Conservation (phyloP, 2,888 invertebrate species). For the Papilio demoleus region DNA sequence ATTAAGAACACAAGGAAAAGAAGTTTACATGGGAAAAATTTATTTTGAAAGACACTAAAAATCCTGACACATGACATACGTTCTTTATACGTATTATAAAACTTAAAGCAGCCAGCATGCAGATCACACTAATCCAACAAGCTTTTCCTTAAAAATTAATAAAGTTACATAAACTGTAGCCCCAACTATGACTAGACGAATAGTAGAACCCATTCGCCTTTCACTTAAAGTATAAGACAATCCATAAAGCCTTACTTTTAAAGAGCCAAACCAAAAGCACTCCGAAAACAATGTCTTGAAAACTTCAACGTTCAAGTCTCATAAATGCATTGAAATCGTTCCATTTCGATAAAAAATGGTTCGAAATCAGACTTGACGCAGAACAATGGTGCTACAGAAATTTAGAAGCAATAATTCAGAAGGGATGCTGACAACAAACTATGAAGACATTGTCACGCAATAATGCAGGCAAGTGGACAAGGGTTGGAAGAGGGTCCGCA, state of each 20-base stretch:
- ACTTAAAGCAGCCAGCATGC: too few species aligned
- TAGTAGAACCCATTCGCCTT: background rate
- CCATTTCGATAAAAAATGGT: slow-evolving; percentile 35
- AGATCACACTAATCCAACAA: too few species aligned
- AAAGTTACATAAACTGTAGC: too few species aligned
- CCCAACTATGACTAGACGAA: too few species aligned
- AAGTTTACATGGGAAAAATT: too few species aligned
- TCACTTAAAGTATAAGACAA: background rate
- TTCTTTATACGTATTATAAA: too few species aligned
- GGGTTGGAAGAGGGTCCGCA: slow-evolving; percentile 72
- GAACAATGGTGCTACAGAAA: slow-evolving; percentile 25
- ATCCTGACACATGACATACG: too few species aligned
- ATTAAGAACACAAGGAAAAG: too few species aligned
- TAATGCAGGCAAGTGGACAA: slow-evolving; percentile 64
- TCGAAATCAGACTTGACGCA: slow-evolving; percentile 13
- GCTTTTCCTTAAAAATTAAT: too few species aligned
- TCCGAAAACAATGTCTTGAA: slow-evolving; percentile 33
- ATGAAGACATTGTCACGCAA: slow-evolving; percentile 76
- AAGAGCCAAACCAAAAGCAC: slow-evolving; percentile 33
- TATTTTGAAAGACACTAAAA: too few species aligned
- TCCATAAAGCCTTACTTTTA: slow-evolving; percentile 11
- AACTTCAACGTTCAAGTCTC: slow-evolving; percentile 30
- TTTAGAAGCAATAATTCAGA: slow-evolving; percentile 52
- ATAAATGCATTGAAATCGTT: slow-evolving; percentile 38
- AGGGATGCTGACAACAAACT: slow-evolving; percentile 61